Percentiles rank a stretch among this genome's conserved stretches.
Evolutionary conservation across 2,888 invertebrate species (phyloP).

Genomic region (Cartodere bifasciata): DNA sequence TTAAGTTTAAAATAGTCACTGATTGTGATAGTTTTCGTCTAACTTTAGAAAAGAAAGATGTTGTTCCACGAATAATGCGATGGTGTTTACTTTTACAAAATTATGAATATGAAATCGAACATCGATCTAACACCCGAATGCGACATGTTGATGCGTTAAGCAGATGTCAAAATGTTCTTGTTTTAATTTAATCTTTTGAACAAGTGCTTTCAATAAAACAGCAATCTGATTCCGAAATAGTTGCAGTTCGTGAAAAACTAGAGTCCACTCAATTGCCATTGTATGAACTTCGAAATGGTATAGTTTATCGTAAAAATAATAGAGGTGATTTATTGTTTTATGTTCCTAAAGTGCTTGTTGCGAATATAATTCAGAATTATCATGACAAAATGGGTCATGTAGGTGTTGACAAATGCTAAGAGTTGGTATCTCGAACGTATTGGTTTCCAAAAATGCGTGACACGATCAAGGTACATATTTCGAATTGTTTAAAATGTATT

Average conservation of each 20-base stretch:
- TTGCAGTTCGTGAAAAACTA: slow-evolving; percentile 11
- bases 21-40: slow-evolving; percentile 19
- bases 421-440: slow-evolving; percentile 18
- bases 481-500: slow-evolving; percentile 22
- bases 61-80: slow-evolving; percentile 20
- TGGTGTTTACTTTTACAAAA: slow-evolving; percentile 19
- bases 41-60: slow-evolving; percentile 19
- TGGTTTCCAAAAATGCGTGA: slow-evolving; percentile 23
- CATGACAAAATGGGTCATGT: slow-evolving; percentile 23
- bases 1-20: slow-evolving; percentile 20
- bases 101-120: slow-evolving; percentile 17
- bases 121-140: slow-evolving; percentile 17
- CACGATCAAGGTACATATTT: slow-evolving; percentile 16
- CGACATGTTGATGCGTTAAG: slow-evolving; percentile 22
- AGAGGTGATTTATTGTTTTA: slow-evolving; percentile 9
- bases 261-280: slow-evolving; percentile 8
- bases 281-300: slow-evolving; percentile 9
- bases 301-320: slow-evolving; percentile 9
- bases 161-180: slow-evolving; percentile 10
- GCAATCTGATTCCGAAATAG: slow-evolving; percentile 14
- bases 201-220: slow-evolving; percentile 11
- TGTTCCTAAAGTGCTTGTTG: slow-evolving; percentile 12
- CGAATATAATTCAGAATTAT: slow-evolving; percentile 16
- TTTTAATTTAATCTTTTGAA: slow-evolving; percentile 13
- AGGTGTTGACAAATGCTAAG: slow-evolving; percentile 20